Percentiles rank a stretch among this genome's conserved stretches.
These are phyloP conservation scores for Euspilapteryx auroguttella DNA, from an alignment of 2,888 invertebrate species.

Conservation along the genomic window DNA sequence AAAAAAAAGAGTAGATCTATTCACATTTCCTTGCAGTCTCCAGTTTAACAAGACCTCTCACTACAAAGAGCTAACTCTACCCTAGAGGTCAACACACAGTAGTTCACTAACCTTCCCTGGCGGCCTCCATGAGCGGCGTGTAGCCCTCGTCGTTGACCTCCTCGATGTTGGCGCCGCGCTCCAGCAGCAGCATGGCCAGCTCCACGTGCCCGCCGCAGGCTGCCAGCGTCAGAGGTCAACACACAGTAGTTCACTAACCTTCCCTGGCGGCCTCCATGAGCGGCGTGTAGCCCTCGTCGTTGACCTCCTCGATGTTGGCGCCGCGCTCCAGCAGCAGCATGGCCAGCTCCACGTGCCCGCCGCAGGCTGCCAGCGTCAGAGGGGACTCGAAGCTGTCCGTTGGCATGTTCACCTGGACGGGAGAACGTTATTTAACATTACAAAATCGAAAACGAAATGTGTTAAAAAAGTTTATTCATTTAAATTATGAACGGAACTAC, in stretches of 20 bases:
- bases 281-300: slow-evolving; percentile 99
- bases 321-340: slow-evolving; percentile 94
- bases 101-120: slow-evolving; percentile 70
- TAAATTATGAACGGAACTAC: no score
- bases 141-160: slow-evolving; percentile 99
- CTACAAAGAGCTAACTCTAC: no score
- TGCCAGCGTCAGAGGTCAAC: slow-evolving; percentile 95
- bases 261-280: slow-evolving; percentile 99
- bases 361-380: slow-evolving; percentile 96
- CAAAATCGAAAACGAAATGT: not conserved
- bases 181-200: slow-evolving; percentile 91
- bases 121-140: slow-evolving; percentile 99
- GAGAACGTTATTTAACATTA: slow-evolving; percentile 1
- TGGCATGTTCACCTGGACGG: slow-evolving; percentile 94
- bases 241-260: slow-evolving; percentile 26
- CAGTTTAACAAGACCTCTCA: no score
- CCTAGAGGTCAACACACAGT: no score
- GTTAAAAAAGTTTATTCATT: no score
- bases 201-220: slow-evolving; percentile 99
- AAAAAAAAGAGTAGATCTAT: no score
- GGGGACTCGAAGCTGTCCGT: slow-evolving; percentile 99
- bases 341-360: slow-evolving; percentile 97
- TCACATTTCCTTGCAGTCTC: no score
- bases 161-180: slow-evolving; percentile 97
- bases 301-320: slow-evolving; percentile 98